phyloP scores from a whole-genome alignment of 2,888 invertebrate species.

The Sarcophaga subvicina region DNA sequence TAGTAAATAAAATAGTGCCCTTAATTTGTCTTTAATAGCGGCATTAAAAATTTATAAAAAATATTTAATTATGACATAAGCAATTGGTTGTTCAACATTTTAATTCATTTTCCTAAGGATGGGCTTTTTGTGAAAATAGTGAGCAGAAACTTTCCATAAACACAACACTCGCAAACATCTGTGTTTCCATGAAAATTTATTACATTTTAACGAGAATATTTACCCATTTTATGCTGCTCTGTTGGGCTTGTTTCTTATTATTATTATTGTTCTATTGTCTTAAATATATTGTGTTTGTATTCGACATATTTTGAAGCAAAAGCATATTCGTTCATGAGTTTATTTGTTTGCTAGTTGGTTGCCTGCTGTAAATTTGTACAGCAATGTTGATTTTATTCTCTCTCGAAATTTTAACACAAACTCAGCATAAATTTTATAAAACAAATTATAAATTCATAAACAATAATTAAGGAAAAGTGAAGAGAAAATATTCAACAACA shows the following conservation, averaged over 20 bases:
- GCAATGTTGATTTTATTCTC: too few species aligned
- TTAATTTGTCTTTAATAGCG: neutral
- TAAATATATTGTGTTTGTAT: too few species aligned
- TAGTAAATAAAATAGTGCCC: too few species aligned
- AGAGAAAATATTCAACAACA: neutral
- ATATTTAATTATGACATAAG: slow-evolving; percentile 40
- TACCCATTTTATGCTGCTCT: neutral
- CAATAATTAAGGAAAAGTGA: neutral
- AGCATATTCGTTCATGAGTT: neutral
- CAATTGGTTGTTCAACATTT: slow-evolving; percentile 38
- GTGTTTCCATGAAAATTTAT: slow-evolving; percentile 33
- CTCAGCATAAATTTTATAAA: slow-evolving; percentile 36
- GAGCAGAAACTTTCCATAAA: neutral
- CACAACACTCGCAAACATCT: slow-evolving; percentile 18
- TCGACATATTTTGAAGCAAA: too few species aligned
- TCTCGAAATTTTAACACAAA: slow-evolving; percentile 30
- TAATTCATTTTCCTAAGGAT: slow-evolving; percentile 16
- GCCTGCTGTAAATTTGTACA: too few species aligned
- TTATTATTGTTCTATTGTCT: neutral
- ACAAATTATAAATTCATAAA: slow-evolving; percentile 36
- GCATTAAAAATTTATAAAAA: slow-evolving; percentile 34
- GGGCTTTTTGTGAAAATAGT: neutral
- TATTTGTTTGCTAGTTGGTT: neutral
- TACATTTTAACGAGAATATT: slow-evolving; percentile 27
- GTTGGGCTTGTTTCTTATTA: neutral